phyloP scores from a whole-genome alignment of 2,888 invertebrate genomes.

The Torymus tubicola region DNA sequence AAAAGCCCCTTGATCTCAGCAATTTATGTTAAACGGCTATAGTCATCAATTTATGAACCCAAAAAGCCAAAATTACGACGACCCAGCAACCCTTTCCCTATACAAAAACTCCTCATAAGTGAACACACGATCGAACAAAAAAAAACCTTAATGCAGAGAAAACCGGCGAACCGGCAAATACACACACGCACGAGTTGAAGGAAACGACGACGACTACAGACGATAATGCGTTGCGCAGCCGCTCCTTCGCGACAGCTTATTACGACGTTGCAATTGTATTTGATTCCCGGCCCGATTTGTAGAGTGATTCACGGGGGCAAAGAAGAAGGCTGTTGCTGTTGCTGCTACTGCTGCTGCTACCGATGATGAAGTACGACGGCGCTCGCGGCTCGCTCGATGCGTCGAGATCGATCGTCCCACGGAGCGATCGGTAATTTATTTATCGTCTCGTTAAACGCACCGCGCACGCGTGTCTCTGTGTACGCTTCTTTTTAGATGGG shows the following conservation, averaged over 20 bases:
- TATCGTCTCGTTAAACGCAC: conserved; percentile 33
- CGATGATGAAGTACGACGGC: conserved; percentile 54
- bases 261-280: conserved; percentile 58
- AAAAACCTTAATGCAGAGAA: no score
- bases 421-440: conserved; percentile 44
- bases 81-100: conserved; percentile 1
- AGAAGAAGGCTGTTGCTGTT: conserved; percentile 1
- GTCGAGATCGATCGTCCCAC: conserved; percentile 35
- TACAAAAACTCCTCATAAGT: no score
- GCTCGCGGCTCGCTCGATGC: conserved; percentile 18
- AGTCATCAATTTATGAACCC: no score
- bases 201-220: no score
- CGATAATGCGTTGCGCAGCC: conserved; percentile 55
- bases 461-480: neutral
- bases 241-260: conserved; percentile 61
- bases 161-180: no score
- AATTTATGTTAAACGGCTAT: no score
- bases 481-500: no score
- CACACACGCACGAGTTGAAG: no score
- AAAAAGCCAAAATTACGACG: conserved; percentile 16
- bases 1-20: neutral
- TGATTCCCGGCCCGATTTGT: conserved; percentile 52
- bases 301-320: conserved; percentile 46
- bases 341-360: no score
- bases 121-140: no score